phyloP scores from a whole-genome alignment of 1,140 invertebrate species.

The Akabosia matsudoensis region DNA sequence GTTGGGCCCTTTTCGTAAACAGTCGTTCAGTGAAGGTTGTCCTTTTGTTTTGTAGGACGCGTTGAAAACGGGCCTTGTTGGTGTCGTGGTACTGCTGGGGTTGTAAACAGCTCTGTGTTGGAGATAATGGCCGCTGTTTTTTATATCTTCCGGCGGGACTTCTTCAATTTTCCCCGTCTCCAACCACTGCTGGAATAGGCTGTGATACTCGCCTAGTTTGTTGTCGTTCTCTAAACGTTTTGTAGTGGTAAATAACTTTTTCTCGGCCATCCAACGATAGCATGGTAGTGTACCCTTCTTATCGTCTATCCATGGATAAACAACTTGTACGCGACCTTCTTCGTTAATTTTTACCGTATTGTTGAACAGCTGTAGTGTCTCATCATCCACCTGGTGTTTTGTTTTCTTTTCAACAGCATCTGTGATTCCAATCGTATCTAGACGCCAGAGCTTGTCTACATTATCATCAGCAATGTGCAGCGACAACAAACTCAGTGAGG shows the following conservation, averaged over 20 bases:
- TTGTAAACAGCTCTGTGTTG: too few relatives aligned
- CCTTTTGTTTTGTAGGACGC: constrained; percentile 41
- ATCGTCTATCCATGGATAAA: constrained; percentile 48
- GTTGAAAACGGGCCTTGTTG: too few relatives aligned
- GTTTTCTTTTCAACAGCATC: constrained; percentile 48
- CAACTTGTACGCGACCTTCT: constrained; percentile 47
- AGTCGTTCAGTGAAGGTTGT: constrained; percentile 49
- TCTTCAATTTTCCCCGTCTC: constrained; percentile 47
- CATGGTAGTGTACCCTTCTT: constrained; percentile 37
- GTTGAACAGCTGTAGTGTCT: constrained; percentile 46
- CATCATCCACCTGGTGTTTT: constrained; percentile 39
- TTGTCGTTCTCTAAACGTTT: constrained; percentile 43
- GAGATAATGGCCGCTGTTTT: constrained; percentile 48
- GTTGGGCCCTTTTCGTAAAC: constrained; percentile 50
- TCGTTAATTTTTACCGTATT: constrained; percentile 46
- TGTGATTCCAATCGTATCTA: constrained; percentile 50
- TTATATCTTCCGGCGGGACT: constrained; percentile 41
- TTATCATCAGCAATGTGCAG: constrained; percentile 42
- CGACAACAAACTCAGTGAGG: too few relatives aligned
- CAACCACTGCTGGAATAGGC: constrained; percentile 48
- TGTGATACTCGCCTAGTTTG: constrained; percentile 47
- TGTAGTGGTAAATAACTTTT: constrained; percentile 32
- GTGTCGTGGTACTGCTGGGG: too few relatives aligned
- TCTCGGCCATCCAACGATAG: constrained; percentile 44
- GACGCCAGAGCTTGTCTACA: constrained; percentile 49